Conservation (phyloP, 1,140 invertebrate genomes). For the Hycleus cichorii region DNA sequence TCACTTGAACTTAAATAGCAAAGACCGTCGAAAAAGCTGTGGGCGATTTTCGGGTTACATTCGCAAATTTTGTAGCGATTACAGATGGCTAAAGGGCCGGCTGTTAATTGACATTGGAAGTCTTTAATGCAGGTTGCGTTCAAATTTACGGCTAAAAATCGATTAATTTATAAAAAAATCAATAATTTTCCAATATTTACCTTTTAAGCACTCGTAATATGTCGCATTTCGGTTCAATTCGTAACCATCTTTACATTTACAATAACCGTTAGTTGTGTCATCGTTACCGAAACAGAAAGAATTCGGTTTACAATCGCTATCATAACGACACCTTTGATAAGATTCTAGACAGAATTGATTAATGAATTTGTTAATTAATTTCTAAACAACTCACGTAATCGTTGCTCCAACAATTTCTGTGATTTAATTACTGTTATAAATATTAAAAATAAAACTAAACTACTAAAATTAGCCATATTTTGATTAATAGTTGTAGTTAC, state of each 20-base stretch:
- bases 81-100: neutral
- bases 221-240: neutral
- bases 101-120: conserved; percentile 1
- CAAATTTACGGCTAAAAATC: neutral
- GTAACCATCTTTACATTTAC: conserved; percentile 1
- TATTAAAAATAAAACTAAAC: too few species aligned
- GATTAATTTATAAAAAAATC: too few species aligned
- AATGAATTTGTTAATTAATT: neutral
- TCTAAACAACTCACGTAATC: too few species aligned
- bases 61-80: conserved; percentile 6
- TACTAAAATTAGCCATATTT: too few species aligned
- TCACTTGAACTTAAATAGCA: neutral
- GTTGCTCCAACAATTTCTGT: too few species aligned
- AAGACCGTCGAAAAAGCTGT: conserved; percentile 1
- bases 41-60: conserved; percentile 6
- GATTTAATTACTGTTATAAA: too few species aligned
- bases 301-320: neutral
- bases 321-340: neutral
- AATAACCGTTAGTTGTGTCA: neutral
- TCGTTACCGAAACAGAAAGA: conserved; percentile 3
- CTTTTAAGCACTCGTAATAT: neutral
- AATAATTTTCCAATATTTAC: neutral
- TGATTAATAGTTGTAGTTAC: too few species aligned
- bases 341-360: neutral
- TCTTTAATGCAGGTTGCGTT: neutral